Evolutionary conservation across 2,797 vertebrate species (phyloP).

Genomic region (Hylomyscus alleni): DNA sequence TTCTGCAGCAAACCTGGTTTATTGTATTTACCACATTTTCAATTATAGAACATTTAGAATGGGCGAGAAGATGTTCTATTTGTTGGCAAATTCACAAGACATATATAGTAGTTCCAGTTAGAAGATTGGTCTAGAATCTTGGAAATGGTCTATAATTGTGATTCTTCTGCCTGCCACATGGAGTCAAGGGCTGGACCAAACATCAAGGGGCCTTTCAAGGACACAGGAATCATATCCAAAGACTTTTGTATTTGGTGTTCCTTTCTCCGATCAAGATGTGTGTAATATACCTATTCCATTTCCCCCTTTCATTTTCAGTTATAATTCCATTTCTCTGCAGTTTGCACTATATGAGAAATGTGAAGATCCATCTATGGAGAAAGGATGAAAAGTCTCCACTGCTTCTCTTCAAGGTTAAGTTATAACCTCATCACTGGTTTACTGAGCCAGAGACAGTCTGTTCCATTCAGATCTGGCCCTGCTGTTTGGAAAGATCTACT

Average conservation of each 20-base stretch:
- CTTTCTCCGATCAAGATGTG: neutral
- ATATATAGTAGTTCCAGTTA: neutral
- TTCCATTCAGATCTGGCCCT: neutral
- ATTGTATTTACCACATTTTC: neutral
- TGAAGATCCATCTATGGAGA: neutral
- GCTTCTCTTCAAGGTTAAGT: constrained; percentile 28
- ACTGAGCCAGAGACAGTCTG: neutral
- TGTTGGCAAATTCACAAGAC: neutral
- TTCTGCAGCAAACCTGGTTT: neutral
- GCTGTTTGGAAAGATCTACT: neutral
- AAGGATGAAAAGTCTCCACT: neutral
- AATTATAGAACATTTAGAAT: neutral
- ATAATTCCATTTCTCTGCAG: neutral
- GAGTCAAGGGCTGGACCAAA: neutral
- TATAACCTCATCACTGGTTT: neutral
- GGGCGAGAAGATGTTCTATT: neutral
- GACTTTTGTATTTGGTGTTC: neutral
- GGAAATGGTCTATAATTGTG: neutral
- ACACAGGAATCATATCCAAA: neutral
- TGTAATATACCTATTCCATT: neutral
- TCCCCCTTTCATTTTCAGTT: neutral
- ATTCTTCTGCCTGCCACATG: neutral
- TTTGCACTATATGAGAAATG: neutral
- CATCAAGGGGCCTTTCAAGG: neutral
- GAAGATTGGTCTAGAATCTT: neutral